A percentile compares a stretch with the other conserved stretches of the same genome.
Conservation (phyloP, 2,888 invertebrate species). For the Rhagium mordax region DNA sequence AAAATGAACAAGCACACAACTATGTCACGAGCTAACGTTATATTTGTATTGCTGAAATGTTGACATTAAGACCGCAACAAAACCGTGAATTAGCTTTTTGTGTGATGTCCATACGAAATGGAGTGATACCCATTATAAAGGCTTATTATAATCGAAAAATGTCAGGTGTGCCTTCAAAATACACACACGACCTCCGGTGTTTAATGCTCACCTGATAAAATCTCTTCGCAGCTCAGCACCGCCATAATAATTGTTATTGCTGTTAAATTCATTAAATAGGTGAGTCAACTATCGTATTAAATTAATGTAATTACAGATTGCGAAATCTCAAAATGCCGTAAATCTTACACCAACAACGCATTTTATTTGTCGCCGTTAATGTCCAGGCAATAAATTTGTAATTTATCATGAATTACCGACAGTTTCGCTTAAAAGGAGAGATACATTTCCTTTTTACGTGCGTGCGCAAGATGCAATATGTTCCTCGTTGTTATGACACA, state of each 20-base stretch:
- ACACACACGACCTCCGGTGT: background rate
- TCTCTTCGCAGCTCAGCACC: background rate
- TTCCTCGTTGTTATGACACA: too few relatives aligned
- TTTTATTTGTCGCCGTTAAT: slow-evolving; percentile 9
- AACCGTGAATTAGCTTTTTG: slow-evolving; percentile 11
- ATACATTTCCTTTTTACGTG: background rate
- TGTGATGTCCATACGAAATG: background rate
- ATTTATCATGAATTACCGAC: background rate
- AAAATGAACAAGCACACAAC: slow-evolving; percentile 2
- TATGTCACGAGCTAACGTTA: background rate
- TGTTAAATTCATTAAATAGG: slow-evolving; percentile 2
- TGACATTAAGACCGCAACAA: slow-evolving; percentile 3
- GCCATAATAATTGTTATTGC: background rate
- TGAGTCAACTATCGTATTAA: slow-evolving; percentile 2
- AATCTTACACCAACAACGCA: slow-evolving; percentile 7
- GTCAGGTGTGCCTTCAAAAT: slow-evolving; percentile 4
- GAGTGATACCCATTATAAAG: background rate
- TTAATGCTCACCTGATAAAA: background rate
- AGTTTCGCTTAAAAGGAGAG: background rate
- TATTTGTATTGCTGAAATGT: slow-evolving; percentile 10
- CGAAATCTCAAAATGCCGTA: slow-evolving; percentile 2
- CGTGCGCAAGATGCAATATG: too few relatives aligned
- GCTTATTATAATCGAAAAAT: slow-evolving; percentile 3
- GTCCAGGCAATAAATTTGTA: background rate
- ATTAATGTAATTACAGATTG: slow-evolving; percentile 14